Percentiles rank a stretch among this genome's conserved stretches.
Evolutionary conservation across 2,888 invertebrate genomes (phyloP).

Genomic region (Eristalinus sepulchralis): DNA sequence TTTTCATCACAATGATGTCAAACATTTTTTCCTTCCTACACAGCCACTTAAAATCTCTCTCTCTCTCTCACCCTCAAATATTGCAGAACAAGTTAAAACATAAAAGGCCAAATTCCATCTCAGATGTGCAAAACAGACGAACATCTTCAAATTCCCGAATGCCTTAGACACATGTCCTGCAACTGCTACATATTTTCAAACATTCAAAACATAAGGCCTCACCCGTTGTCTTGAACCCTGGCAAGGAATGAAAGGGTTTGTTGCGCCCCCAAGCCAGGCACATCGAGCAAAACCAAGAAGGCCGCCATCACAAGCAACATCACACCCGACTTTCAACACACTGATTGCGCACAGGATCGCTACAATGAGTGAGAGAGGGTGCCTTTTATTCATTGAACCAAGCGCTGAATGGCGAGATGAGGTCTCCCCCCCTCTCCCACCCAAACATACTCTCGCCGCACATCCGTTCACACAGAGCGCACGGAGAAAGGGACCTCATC

Average conservation of each 20-base stretch:
- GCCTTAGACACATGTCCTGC: not conserved
- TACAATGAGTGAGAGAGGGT: not conserved
- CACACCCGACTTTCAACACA: not conserved
- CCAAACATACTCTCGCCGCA: not conserved
- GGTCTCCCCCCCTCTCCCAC: slow-evolving; percentile 41
- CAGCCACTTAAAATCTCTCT: no score
- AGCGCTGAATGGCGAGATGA: slow-evolving; percentile 26
- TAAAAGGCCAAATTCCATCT: not conserved
- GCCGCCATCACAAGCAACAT: not conserved
- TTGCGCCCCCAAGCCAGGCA: not conserved
- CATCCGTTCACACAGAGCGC: not conserved
- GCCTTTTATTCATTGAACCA: slow-evolving; percentile 46
- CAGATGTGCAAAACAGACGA: not conserved
- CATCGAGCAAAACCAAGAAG: not conserved
- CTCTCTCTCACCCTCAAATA: no score
- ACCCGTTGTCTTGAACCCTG: not conserved
- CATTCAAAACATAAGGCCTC: not conserved
- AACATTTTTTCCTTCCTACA: no score
- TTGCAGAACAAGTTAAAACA: not conserved
- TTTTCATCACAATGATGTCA: no score
- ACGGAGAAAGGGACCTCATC: slow-evolving; percentile 45
- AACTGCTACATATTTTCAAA: not conserved
- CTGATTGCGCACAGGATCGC: slow-evolving; percentile 33
- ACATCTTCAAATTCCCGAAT: not conserved
- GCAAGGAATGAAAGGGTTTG: not conserved